Evolutionary conservation across 2,113 vertebrate genomes (phyloP), one percentile per base, ranked within the genome.

Genomic region (Laterallus jamaicensis): DNA sequence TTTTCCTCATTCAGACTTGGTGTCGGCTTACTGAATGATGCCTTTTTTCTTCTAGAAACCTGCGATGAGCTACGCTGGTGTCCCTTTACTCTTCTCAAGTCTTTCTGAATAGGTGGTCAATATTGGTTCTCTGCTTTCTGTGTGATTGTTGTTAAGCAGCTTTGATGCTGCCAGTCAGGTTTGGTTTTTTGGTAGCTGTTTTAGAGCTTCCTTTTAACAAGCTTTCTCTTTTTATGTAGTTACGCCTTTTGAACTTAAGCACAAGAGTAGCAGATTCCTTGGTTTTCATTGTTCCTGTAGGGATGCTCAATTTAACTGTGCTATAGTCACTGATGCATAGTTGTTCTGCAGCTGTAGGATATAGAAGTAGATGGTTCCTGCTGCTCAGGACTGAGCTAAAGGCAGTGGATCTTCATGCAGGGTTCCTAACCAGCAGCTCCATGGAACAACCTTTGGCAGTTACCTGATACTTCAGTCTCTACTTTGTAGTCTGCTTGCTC

Each of bases 121-220:
- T 96, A 47, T 63, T 74, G 49, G 60, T 89, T 92, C 86, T 71
- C 14, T 84, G 56, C 52, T 93, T 94, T 82, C 73, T 60, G 31
- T 64, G 86, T 82, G 69, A 60, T 75, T 3, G 62, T 71, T 75
- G 60, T 91, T 93, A 89, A 87, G 64, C 39, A 68, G 32, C 89
- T 95, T 93, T 95, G 88, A 93, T 90, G 81, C 73, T 92, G 83
- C 44, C 54, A 68, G 71, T 86, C 83, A 91, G 76, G 59, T 93
- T 47, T 18, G 17, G 7, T 47, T 78, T 78, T 89, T 69, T 91
- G 2, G 4, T 78, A 87, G 29, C 60, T 91, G 22, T 82, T 84
- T 81, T 82, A 60, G 37, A 86, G 35, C 59, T 94, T 70, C 64
- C 44, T 83, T 95, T 86, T 86, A 93, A 86, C 64, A 92, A 74